These are phyloP conservation scores for Cygnus atratus DNA, from an alignment of 2,113 vertebrate genomes.

Conservation along the genomic window DNA sequence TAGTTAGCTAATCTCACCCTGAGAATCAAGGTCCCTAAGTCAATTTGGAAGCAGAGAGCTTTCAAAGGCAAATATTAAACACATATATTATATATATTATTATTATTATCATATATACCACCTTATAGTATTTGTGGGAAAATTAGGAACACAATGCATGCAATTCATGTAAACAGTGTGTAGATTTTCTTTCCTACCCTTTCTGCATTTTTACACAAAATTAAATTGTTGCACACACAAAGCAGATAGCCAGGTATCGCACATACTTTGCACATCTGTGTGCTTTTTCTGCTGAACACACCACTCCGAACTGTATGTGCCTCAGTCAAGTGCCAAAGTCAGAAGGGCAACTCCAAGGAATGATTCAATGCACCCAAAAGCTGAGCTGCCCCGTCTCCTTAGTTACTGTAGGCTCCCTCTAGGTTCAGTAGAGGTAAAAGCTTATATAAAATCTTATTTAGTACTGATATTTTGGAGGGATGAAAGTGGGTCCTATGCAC, in stretches of 20 bases:
- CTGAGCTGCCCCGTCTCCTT: background rate
- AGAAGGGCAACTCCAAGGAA: background rate
- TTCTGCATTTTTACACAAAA: background rate
- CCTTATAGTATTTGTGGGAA: background rate
- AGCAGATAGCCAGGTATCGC: background rate
- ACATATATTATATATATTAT: background rate
- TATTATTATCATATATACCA: background rate
- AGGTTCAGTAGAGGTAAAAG: background rate
- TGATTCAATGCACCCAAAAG: background rate
- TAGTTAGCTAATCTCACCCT: background rate
- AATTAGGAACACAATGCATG: background rate
- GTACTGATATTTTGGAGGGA: background rate
- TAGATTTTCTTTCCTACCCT: background rate
- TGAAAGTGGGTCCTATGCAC: background rate
- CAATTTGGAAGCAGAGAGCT: background rate
- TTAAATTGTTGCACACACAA: background rate
- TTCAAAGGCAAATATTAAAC: background rate
- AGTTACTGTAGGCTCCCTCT: no score
- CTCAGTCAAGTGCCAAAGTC: background rate
- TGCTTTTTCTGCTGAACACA: background rate
- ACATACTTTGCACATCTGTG: rapidly evolving
- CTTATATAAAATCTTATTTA: background rate
- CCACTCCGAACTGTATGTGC: rapidly evolving
- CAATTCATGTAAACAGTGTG: background rate
- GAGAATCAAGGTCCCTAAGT: background rate